Evolutionary conservation across 2,797 vertebrate species (phyloP), one percentile per base, ranked within the genome.

Genomic region (Characodon lateralis): DNA sequence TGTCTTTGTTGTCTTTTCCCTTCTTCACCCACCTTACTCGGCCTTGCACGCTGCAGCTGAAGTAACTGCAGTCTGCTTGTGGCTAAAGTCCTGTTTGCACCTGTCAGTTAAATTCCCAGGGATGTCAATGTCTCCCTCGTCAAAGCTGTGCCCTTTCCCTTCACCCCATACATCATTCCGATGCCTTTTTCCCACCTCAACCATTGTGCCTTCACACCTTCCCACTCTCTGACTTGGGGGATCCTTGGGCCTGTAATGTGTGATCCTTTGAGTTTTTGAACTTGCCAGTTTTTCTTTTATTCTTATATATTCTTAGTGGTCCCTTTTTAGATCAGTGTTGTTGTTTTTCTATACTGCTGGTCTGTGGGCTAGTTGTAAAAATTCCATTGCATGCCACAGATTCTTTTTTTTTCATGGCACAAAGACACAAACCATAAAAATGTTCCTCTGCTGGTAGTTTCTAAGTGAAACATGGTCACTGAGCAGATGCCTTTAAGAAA

Each of bases 61-160:
- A 89, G 92, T 92, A 94, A 95, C 92, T 90, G 75, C 91, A 92
- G 86, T 92, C 93, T 91, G 93, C 93, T 95, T 94, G 94, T 95
- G 93, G 89, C 93, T 71, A 77, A 78, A 66, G 71, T 85, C 76
- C 88, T 91, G 89, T 94, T 92, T 90, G 86, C 93, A 93, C 90
- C 88, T 89, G 94, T 93, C 94, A 93, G 79, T 94, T 92, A 94
- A 86, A 85, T 74, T 75, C 78, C 66, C 85, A 2, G 74, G 84
- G 86, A 87, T 79, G 41, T 82, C 82, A 59, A 51, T 61, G 51
- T 28, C 68, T 4, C 26, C 66, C 50, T 55, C 69, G 22, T 0
- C 14, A 72, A 72, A 56, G 70, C 82, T 56, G 71, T 35, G 18
- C 82, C 81, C 79, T 46, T 77, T 85, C 73, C 81, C 65, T 39